phyloP scores from a whole-genome alignment of 2,888 invertebrate species.

The Dolichopus griseipennis region DNA sequence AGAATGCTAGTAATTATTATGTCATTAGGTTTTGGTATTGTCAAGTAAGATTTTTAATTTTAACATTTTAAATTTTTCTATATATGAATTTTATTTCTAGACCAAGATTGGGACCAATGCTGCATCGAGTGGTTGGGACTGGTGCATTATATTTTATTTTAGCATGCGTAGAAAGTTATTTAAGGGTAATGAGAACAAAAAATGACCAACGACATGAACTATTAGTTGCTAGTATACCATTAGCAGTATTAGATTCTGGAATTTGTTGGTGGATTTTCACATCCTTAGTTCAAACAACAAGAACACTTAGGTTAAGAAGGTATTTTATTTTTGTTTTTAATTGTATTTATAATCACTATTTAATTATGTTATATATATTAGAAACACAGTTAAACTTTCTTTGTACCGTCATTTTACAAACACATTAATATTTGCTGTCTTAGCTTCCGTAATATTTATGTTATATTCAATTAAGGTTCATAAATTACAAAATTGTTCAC shows the following conservation, averaged over 20 bases:
- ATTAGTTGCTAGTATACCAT: slow-evolving; percentile 72
- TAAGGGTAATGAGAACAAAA: slow-evolving; percentile 60
- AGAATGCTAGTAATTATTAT: slow-evolving; percentile 91
- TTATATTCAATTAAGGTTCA: slow-evolving; percentile 82
- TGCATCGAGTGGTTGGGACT: slow-evolving; percentile 79
- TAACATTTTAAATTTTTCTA: slow-evolving; percentile 8
- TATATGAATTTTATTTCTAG: slow-evolving; percentile 37
- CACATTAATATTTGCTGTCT: slow-evolving; percentile 81
- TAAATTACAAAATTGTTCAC: slow-evolving; percentile 63
- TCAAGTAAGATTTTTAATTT: slow-evolving; percentile 58
- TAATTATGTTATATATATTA: slow-evolving; percentile 31
- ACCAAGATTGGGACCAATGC: slow-evolving; percentile 78
- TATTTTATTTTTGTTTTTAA: slow-evolving; percentile 28
- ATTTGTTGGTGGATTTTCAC: slow-evolving; percentile 94
- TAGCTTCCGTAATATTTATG: slow-evolving; percentile 89
- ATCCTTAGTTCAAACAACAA: slow-evolving; percentile 77
- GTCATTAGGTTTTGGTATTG: slow-evolving; percentile 90
- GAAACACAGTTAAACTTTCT: slow-evolving; percentile 82
- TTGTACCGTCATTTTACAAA: slow-evolving; percentile 92
- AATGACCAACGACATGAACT: slow-evolving; percentile 51
- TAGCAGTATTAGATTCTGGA: slow-evolving; percentile 75
- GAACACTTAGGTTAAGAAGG: slow-evolving; percentile 76
- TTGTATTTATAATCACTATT: background rate
- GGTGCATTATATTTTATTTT: slow-evolving; percentile 76
- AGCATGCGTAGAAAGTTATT: slow-evolving; percentile 77